Conservation (phyloP, 2,113 vertebrate species). For the Aldabrachelys gigantea region DNA sequence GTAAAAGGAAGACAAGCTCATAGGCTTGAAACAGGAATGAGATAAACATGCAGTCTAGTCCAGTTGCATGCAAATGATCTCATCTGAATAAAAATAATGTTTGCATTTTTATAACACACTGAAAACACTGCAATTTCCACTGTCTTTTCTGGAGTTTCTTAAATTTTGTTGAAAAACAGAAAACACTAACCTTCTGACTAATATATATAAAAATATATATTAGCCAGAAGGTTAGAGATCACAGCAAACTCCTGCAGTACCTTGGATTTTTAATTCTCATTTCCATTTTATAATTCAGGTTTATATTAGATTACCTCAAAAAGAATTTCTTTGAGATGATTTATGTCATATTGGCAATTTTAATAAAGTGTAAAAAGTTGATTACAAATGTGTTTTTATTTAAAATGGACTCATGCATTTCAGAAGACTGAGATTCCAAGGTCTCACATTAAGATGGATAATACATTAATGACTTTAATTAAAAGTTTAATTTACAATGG, state of each 20-base stretch:
- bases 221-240: neutral
- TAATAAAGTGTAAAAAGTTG: neutral
- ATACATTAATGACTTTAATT: neutral
- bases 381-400: neutral
- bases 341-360: neutral
- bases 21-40: conserved; percentile 63
- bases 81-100: conserved; percentile 72
- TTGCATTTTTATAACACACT: conserved; percentile 53
- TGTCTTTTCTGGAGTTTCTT: conserved; percentile 15
- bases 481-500: neutral
- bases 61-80: conserved; percentile 71
- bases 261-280: neutral
- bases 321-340: neutral
- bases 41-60: conserved; percentile 61
- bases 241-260: neutral
- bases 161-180: conserved; percentile 49
- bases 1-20: conserved; percentile 57
- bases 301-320: neutral
- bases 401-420: conserved; percentile 13
- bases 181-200: neutral
- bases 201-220: too few relatives aligned
- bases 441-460: neutral
- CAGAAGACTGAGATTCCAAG: neutral
- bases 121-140: conserved; percentile 27
- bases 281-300: neutral